Evolutionary conservation across 2,888 invertebrate genomes (phyloP).

Genomic region (Allophyes oxyacanthae): DNA sequence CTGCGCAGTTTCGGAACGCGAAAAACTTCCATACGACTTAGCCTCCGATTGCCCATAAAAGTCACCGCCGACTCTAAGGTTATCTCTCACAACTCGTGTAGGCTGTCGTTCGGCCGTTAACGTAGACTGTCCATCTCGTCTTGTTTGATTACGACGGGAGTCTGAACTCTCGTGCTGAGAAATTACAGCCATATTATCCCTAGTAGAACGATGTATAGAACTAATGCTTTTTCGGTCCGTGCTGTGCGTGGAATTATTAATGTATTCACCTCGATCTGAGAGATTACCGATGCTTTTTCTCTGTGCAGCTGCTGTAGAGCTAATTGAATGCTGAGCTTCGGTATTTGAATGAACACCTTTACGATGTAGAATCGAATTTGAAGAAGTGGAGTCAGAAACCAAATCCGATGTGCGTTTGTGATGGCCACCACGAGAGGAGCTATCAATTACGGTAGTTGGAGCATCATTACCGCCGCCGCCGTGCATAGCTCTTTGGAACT

Average conservation of each 20-base stretch:
- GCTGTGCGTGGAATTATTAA: slow-evolving; percentile 91
- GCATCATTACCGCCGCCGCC: slow-evolving; percentile 75
- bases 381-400: slow-evolving; percentile 92
- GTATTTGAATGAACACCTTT: slow-evolving; percentile 91
- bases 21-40: slow-evolving; percentile 92
- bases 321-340: slow-evolving; percentile 93
- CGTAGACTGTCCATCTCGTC: slow-evolving; percentile 88
- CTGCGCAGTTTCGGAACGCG: slow-evolving; percentile 84
- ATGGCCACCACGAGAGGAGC: slow-evolving; percentile 80
- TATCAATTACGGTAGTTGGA: slow-evolving; percentile 62
- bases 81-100: slow-evolving; percentile 90
- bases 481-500: slow-evolving; percentile 88
- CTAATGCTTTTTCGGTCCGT: slow-evolving; percentile 94
- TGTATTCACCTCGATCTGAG: slow-evolving; percentile 92
- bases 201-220: slow-evolving; percentile 92
- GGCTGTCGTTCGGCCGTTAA: slow-evolving; percentile 90
- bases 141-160: slow-evolving; percentile 73
- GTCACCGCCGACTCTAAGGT: slow-evolving; percentile 92
- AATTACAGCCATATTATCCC: slow-evolving; percentile 85
- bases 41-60: slow-evolving; percentile 93
- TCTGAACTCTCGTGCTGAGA: slow-evolving; percentile 87
- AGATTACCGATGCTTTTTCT: slow-evolving; percentile 94
- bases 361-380: slow-evolving; percentile 94
- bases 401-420: slow-evolving; percentile 94
- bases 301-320: slow-evolving; percentile 93